Base-by-base conservation (phyloP, 2,113 vertebrate genomes). In the Oreochromis niloticus region DNA sequence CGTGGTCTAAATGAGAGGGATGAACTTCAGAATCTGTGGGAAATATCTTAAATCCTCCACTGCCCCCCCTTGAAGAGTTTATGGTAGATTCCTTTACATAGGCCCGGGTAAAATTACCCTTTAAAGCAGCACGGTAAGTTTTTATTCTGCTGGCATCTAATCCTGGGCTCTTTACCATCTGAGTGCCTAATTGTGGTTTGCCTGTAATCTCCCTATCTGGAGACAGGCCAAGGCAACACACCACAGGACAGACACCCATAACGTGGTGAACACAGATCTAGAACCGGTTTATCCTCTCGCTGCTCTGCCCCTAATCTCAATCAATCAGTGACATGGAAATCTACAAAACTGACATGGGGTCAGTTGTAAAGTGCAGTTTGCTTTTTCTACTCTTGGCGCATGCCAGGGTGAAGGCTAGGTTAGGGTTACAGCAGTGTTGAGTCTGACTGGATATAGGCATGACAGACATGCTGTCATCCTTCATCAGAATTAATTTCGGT, bases 101-200 rank as follows among this genome's bases (percentile, higher is more conserved):
- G 71, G 63, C 43, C 41, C 34, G 82, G 59, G 80, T 87, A 82
- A 87, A 93, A 91, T 93, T 73, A 93, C 83, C 19, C 89, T 88
- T 81, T 89, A 88, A 88, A 93, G 43, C 81, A 87, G 81, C 85
- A 80, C 2, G 48, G 81, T 81, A 90, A 87, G 83, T 73, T 57
- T 89, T 95, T 93, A 89, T 95, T 94, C 94, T 94, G 90, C 91
- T 83, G 80, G 84, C 85, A 92, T 95, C 89, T 94, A 95, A 96
- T 94, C 92, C 93, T 34, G 9, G 61, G 82, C 88, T 93, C 86
- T 94, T 87, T 91, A 92, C 85, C 30, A 93, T 94, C 90, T 89
- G 86, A 90, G 90, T 85, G 66, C 83, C 92, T 91, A 92, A 94
- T 93, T 89, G 88, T 91, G 88, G 84, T 83, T 89, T 75, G 85